phyloP scores from a whole-genome alignment of 2,113 vertebrate genomes.

The Anhinga rufa region DNA sequence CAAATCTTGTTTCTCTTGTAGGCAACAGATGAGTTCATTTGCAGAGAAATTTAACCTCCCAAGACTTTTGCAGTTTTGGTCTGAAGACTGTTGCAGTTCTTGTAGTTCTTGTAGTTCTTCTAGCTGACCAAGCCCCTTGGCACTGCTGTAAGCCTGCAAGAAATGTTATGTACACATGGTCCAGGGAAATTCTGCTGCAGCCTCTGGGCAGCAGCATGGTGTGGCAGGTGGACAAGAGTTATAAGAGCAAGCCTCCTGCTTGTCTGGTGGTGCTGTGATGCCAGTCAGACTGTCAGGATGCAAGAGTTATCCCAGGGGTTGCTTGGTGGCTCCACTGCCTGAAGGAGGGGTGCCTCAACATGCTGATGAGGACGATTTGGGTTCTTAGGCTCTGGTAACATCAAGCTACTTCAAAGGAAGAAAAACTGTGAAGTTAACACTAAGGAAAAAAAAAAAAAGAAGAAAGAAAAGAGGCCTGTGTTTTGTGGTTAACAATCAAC shows the following conservation, averaged over 20 bases:
- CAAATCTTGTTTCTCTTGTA: neutral
- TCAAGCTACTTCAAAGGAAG: neutral
- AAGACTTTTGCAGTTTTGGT: neutral
- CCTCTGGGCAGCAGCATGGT: neutral
- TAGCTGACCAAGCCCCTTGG: neutral
- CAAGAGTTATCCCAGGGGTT: neutral
- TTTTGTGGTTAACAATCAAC: neutral
- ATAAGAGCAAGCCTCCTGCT: neutral
- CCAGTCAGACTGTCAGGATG: neutral
- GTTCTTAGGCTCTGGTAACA: neutral
- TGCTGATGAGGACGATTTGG: neutral
- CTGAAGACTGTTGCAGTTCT: neutral
- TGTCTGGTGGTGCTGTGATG: neutral
- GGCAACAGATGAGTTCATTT: neutral
- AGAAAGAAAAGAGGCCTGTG: neutral
- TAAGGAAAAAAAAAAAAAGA: neutral
- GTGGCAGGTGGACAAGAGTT: neutral
- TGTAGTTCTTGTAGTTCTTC: too few relatives aligned
- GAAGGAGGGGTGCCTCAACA: fast-evolving
- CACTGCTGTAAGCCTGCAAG: neutral
- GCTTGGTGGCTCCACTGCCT: neutral
- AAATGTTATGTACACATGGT: neutral
- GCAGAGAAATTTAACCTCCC: neutral
- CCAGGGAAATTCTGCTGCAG: neutral
- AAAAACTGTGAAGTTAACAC: neutral